phyloP scores from a whole-genome alignment of 2,797 vertebrate species.

The Cyprinella venusta region DNA sequence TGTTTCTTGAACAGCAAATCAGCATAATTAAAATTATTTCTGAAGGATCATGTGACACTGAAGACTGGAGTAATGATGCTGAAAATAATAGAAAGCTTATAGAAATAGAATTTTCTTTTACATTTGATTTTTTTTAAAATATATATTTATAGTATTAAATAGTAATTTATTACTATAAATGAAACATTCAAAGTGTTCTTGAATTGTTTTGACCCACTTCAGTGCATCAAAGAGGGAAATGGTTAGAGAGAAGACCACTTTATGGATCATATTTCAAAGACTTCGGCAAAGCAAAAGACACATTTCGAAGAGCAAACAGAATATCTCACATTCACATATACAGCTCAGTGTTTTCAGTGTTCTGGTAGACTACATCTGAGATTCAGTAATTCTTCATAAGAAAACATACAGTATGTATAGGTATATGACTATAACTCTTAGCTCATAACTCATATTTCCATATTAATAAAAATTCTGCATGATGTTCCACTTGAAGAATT shows the following conservation, averaged over 20 bases:
- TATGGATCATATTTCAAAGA: conserved; percentile 59
- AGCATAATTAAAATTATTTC: not conserved
- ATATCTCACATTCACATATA: conserved; percentile 15
- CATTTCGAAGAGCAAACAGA: conserved; percentile 46
- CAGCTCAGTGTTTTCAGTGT: not conserved
- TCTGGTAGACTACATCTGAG: not conserved
- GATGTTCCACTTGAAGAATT: not conserved
- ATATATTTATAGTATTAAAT: no score
- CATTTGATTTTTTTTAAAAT: no score
- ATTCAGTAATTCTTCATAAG: not conserved
- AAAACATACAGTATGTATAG: no score
- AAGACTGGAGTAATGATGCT: not conserved
- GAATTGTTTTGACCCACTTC: conserved; percentile 47
- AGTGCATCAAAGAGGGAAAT: conserved; percentile 42
- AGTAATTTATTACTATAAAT: not conserved
- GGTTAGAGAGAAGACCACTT: conserved; percentile 21
- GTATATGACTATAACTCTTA: not conserved
- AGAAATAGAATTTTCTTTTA: no score
- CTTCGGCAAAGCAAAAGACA: conserved; percentile 1
- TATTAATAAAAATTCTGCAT: not conserved
- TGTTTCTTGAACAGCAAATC: not conserved
- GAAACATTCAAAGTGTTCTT: conserved; percentile 29
- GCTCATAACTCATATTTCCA: not conserved
- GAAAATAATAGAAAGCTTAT: no score
- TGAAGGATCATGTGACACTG: not conserved